A percentile compares a stretch with the other conserved stretches of the same genome.
Evolutionary conservation across 2,797 vertebrate genomes (phyloP).

Genomic region (Lithobates pipiens): DNA sequence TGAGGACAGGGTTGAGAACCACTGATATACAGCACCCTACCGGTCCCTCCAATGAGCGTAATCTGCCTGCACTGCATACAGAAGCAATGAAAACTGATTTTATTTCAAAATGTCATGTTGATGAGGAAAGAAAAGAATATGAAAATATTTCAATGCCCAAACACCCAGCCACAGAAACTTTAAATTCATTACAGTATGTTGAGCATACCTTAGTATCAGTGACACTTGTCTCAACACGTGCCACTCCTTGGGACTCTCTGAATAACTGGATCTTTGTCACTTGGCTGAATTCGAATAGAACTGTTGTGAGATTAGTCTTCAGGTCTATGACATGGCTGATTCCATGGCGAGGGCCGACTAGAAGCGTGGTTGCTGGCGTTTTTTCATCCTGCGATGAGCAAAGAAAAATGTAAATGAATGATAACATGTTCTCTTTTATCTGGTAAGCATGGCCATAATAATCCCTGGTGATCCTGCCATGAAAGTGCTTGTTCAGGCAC

Average conservation of each 20-base stretch:
- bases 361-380: slow-evolving; percentile 90
- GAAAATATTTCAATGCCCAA: too few species aligned
- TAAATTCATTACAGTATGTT: neutral
- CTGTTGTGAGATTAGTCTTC: slow-evolving; percentile 98
- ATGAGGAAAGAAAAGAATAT: too few species aligned
- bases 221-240: slow-evolving; percentile 94
- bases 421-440: too few species aligned
- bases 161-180: neutral
- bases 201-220: slow-evolving; percentile 91
- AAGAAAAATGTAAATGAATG: neutral
- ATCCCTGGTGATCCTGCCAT: too few species aligned
- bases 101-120: too few species aligned
- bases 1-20: too few species aligned
- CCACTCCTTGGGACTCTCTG: slow-evolving; percentile 94
- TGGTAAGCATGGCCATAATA: too few species aligned
- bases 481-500: too few species aligned
- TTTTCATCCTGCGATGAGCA: slow-evolving; percentile 86
- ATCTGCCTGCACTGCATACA: too few species aligned
- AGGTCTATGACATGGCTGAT: slow-evolving; percentile 99
- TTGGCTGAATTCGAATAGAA: slow-evolving; percentile 94
- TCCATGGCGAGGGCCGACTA: slow-evolving; percentile 95
- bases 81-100: too few species aligned
- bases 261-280: slow-evolving; percentile 97
- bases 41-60: too few species aligned
- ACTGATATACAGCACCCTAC: too few species aligned